phyloP scores from a whole-genome alignment of 2,888 invertebrate genomes.

The Anorthoa munda region DNA sequence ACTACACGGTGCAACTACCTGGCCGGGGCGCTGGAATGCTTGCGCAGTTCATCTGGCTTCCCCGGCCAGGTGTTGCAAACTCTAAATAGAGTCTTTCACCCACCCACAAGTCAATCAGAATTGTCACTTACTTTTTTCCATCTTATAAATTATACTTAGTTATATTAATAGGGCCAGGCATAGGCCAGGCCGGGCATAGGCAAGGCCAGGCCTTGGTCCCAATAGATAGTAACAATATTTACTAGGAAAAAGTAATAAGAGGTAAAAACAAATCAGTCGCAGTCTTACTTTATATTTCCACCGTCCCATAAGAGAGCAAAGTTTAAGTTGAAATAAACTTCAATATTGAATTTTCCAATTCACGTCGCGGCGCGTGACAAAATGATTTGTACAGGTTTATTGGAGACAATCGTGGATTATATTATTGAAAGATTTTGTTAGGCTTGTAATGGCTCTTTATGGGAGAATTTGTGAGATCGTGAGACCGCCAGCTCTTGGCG shows the following conservation, averaged over 20 bases:
- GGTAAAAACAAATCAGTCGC: neutral
- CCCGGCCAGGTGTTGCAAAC: too few relatives aligned
- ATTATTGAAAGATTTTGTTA: slow-evolving; percentile 13
- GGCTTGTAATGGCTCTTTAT: neutral
- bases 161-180: too few relatives aligned
- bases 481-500: too few relatives aligned
- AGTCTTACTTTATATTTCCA: slow-evolving; percentile 22
- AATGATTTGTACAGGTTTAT: slow-evolving; percentile 54
- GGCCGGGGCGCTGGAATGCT: too few relatives aligned
- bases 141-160: neutral
- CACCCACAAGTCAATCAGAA: neutral
- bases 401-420: slow-evolving; percentile 40
- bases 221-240: neutral
- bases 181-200: too few relatives aligned
- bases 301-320: slow-evolving; percentile 50
- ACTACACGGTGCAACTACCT: too few relatives aligned
- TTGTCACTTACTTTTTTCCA: too few relatives aligned
- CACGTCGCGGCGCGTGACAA: slow-evolving; percentile 60
- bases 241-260: neutral
- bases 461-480: too few relatives aligned
- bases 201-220: neutral
- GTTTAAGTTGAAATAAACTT: slow-evolving; percentile 67
- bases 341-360: slow-evolving; percentile 68
- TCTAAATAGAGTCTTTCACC: too few relatives aligned
- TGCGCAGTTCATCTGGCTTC: too few relatives aligned